These are phyloP conservation scores for Pristionchus exspectatus DNA, from an alignment of 2,888 invertebrate species.

Conservation along the genomic window DNA sequence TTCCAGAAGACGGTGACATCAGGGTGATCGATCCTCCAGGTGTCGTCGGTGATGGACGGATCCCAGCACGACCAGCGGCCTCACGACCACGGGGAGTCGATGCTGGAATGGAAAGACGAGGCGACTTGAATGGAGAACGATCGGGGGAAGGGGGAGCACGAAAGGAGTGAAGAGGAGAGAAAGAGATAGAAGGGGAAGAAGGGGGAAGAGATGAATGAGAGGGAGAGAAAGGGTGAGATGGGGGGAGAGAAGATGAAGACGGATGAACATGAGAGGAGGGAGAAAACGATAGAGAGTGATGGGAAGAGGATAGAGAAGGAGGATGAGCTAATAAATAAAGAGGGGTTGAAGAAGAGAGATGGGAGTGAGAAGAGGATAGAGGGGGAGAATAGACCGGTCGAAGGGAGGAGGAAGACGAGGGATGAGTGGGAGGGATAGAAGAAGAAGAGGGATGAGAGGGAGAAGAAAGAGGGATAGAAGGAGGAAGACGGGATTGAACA, in stretches of 20 bases:
- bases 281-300: too few species aligned
- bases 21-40: too few species aligned
- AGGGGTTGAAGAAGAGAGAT: constrained; percentile 4
- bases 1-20: neutral
- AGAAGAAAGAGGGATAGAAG: neutral
- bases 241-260: neutral
- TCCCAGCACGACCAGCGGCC: too few species aligned
- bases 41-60: neutral
- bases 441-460: neutral
- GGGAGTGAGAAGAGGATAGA: too few species aligned
- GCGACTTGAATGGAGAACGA: neutral
- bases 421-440: neutral
- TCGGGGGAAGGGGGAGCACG: neutral
- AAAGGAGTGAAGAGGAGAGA: neutral
- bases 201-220: neutral
- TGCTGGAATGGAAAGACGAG: neutral
- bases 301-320: too few species aligned
- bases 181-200: neutral
- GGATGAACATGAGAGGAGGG: neutral
- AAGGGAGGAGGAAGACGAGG: neutral
- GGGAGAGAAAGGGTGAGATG: neutral
- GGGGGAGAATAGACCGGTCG: too few species aligned
- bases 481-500: neutral
- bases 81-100: too few species aligned
- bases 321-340: neutral